Evolutionary conservation across 1,140 invertebrate genomes (phyloP), one percentile per base, ranked within the genome.

Genomic region (Zaprionus capensis): DNA sequence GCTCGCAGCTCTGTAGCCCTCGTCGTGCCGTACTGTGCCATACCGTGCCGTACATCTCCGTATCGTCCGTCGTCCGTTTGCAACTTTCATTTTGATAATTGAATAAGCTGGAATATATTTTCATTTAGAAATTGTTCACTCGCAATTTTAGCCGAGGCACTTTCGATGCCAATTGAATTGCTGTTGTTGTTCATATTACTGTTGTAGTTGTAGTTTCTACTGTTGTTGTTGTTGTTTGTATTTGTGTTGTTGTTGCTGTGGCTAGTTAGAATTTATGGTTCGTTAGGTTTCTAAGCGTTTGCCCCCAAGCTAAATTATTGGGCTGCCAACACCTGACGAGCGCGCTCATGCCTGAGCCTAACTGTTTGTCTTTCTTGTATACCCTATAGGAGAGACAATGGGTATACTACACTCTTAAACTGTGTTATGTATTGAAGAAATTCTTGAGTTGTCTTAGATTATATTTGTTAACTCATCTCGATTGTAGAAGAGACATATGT

Each of bases 261-360:
- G 22, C 38, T 56, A 70, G 41, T 46, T 72, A 67, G 63, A 76
- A 77, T 75, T 82, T 58, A 78, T 81, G 83, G 72, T 81, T 86
- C 84, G 83, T 83, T 86, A 83, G 80, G 77, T 79, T 78, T 67
- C 64, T 83, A 84, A 83, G 77, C 73, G 81, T 73, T 76, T 69
- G 77, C 68, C 78, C 80, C 80, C 65, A 71, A 66, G 73, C 66
- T 80, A 77, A 86, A 64, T 80, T 87, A 86, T 86, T 88, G 85
- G 72, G 70, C 77, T 77, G 80, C 64, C 80, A 82, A 76, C 75
- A 81, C 71, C 67, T 68, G 68, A 76, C 71, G 59, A 41, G 67
- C 67, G 62, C 49, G 69, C 58, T 59, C 38, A 36, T 24, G 51
- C 64, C 36, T 36, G 55, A 55, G 74, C 24, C 75, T 80, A 80